Evolutionary conservation across 2,888 invertebrate species (phyloP).

Genomic region (Drosophila mercatorum): DNA sequence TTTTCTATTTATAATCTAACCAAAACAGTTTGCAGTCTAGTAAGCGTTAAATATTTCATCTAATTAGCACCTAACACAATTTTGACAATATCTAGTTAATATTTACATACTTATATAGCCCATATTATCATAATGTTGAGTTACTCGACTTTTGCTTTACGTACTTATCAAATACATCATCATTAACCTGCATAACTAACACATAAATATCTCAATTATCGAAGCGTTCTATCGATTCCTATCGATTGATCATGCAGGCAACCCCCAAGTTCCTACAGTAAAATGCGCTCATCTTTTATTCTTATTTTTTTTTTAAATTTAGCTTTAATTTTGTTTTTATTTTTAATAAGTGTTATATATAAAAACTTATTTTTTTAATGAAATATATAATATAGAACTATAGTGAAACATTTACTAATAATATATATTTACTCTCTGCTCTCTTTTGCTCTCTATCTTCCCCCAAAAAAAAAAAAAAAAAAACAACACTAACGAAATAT

Average conservation of each 20-base stretch:
- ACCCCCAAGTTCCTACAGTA: conserved; percentile 37
- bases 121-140: conserved; percentile 20
- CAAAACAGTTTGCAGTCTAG: conserved; percentile 32
- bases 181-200: conserved; percentile 23
- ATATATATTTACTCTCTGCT: conserved; percentile 56
- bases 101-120: conserved; percentile 13
- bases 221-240: conserved; percentile 13
- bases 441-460: conserved; percentile 59
- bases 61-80: conserved; percentile 43
- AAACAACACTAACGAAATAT: not conserved
- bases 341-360: conserved; percentile 12
- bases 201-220: conserved; percentile 19
- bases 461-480: conserved; percentile 19
- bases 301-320: conserved; percentile 18
- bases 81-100: conserved; percentile 24
- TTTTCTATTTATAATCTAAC: conserved; percentile 10
- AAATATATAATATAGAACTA: conserved; percentile 1
- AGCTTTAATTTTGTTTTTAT: conserved; percentile 13
- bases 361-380: conserved; percentile 8
- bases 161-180: conserved; percentile 18
- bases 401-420: conserved; percentile 62
- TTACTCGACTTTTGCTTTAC: conserved; percentile 28
- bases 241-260: conserved; percentile 29
- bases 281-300: conserved; percentile 62
- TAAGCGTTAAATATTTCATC: conserved; percentile 40